Evolutionary conservation across 2,797 vertebrate genomes (phyloP), one percentile per base, ranked within the genome.

Genomic region (Selene dorsalis): DNA sequence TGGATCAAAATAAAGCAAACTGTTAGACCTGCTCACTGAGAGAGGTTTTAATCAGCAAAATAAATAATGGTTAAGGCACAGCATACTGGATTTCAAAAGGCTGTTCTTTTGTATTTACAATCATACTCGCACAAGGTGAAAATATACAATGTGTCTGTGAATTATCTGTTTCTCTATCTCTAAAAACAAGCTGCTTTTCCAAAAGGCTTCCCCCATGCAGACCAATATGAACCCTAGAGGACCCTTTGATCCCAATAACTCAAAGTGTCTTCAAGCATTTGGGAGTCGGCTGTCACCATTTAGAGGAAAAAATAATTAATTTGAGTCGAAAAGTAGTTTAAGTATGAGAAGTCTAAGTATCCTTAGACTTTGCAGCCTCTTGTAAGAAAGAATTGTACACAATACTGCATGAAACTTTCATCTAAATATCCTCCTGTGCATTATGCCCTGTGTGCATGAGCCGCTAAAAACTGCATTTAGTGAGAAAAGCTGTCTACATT

Each of bases 1-100:
- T 26, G n/a, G 55, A 77, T 83, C 18, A 55, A 78, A 86, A 70
- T 47, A 59, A 47, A n/a, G 41, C 5, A 65, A 65, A 72, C 20
- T 48, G 17, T 56, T 58, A 20, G 45, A 76, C 61, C 41, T 66
- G 14, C 13, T 32, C 17, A 47, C 3, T 3, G n/a, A 22, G 9
- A 48, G 24, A 52, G 50, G 52, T 38, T 30, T 56, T 5, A 35
- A 8, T 69, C 3, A 30, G 30, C 30, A 32, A 32, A 32, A 32
- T 10, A 41, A 20, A 32, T 5, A 32, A 32, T 32, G 30, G 30
- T 48, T 61, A 60, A 20, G 24, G 20, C 20, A 69, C 2, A 30
- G 30, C 1, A 35, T 2, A 35, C 32, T 35, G 32, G 32, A 35
- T 35, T 35, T 35, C 32, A 35, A 35, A 35, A 35, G 32, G 32